A percentile compares a stretch with the other conserved stretches of the same genome.
These are phyloP conservation scores for Isichthys henryi DNA, from an alignment of 2,113 vertebrate species.

Conservation along the genomic window DNA sequence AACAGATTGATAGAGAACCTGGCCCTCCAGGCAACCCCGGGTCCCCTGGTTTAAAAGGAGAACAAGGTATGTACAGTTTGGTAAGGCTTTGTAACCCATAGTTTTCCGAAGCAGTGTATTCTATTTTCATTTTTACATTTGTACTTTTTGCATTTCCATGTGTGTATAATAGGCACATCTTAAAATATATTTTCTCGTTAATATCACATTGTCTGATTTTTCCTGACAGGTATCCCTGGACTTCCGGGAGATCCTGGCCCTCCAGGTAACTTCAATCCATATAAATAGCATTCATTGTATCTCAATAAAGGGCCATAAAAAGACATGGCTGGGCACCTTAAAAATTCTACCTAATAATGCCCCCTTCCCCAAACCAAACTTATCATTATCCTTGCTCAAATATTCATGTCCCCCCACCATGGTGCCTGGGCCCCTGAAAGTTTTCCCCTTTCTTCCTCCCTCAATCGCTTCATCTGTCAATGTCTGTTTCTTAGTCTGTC, in stretches of 20 bases:
- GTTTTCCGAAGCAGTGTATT: not conserved
- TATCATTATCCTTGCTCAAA: not conserved
- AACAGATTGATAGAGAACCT: constrained; percentile 56
- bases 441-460: not conserved
- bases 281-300: not conserved
- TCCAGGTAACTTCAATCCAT: constrained; percentile 64
- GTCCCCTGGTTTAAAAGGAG: constrained; percentile 70
- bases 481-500: not conserved
- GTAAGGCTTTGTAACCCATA: not conserved
- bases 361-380: not conserved
- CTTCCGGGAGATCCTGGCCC: constrained; percentile 63
- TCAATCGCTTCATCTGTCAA: not conserved
- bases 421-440: not conserved
- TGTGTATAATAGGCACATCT: not conserved
- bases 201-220: constrained; percentile 9
- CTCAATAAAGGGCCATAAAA: not conserved
- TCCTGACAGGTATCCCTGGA: constrained; percentile 68
- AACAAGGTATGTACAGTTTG: constrained; percentile 60
- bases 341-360: not conserved
- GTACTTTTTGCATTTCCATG: not conserved
- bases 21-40: constrained; percentile 64
- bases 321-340: not conserved
- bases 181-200: not conserved
- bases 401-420: not conserved
- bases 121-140: not conserved